Percentiles rank a stretch among this genome's conserved stretches.
phyloP scores from a whole-genome alignment of 2,113 vertebrate species.

The Pomatorhinus ruficollis region DNA sequence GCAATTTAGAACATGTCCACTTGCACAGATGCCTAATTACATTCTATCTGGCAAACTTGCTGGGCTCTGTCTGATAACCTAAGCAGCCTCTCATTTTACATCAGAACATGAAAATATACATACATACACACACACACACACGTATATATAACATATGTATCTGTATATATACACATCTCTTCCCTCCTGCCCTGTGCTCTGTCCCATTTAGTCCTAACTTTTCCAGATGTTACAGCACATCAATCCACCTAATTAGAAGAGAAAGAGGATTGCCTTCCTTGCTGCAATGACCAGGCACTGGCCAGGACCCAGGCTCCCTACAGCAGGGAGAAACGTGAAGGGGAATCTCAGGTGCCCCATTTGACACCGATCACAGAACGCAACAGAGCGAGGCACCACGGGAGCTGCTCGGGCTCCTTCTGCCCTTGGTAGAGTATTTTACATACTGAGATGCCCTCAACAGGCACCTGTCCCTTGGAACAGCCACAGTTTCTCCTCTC shows the following conservation, averaged over 20 bases:
- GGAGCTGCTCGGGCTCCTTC: background rate
- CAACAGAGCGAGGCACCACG: background rate
- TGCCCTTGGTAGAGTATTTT: background rate
- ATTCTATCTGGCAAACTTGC: background rate
- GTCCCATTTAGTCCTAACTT: background rate
- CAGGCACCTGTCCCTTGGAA: background rate
- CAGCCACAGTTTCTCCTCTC: background rate
- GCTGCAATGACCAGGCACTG: background rate
- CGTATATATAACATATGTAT: fast-evolving
- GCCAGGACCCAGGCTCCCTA: background rate
- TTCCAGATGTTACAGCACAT: background rate
- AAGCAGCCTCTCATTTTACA: background rate
- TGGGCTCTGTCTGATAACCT: background rate
- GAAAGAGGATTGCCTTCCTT: background rate
- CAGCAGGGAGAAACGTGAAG: background rate
- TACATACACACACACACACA: fast-evolving
- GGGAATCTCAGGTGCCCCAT: background rate
- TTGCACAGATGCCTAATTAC: background rate
- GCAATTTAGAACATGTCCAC: background rate
- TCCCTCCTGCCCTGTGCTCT: background rate
- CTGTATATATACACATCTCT: background rate
- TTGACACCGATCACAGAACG: background rate
- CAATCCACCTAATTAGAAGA: background rate
- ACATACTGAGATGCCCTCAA: background rate
- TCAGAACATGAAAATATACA: background rate